These are phyloP conservation scores for Phasianus colchicus DNA, from an alignment of 2,113 vertebrate genomes.

Conservation along the genomic window DNA sequence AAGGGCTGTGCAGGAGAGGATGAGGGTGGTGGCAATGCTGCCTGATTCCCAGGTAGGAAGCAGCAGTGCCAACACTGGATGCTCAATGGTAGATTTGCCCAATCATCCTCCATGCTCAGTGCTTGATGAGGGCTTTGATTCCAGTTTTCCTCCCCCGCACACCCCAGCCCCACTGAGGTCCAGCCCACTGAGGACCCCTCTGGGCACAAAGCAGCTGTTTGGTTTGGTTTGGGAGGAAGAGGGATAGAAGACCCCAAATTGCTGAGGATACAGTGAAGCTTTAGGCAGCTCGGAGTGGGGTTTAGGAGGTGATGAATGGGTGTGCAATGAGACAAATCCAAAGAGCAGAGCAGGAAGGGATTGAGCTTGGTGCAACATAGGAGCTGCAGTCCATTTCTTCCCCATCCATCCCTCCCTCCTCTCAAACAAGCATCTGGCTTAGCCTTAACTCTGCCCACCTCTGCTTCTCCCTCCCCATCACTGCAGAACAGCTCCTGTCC, in stretches of 20 bases:
- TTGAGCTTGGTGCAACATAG: neutral
- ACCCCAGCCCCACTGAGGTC: neutral
- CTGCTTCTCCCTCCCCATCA: rapidly evolving
- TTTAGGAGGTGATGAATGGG: neutral
- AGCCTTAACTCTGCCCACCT: neutral
- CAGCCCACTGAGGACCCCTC: neutral
- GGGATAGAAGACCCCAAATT: neutral
- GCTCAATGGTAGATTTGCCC: rapidly evolving
- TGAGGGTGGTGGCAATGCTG: neutral
- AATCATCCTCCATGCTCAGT: rapidly evolving
- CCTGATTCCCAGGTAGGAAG: neutral
- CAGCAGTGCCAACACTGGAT: rapidly evolving
- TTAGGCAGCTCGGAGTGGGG: neutral
- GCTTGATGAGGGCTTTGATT: rapidly evolving
- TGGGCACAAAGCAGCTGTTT: neutral
- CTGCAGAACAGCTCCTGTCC: neutral
- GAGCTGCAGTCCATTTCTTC: rapidly evolving
- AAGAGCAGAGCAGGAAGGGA: neutral
- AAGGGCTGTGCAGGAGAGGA: rapidly evolving
- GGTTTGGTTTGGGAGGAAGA: neutral
- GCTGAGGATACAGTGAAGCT: rapidly evolving
- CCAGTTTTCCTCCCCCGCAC: neutral
- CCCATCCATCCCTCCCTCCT: neutral
- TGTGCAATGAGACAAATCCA: rapidly evolving
- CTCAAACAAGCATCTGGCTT: neutral